Evolutionary conservation across 2,888 invertebrate species (phyloP), one percentile per base, ranked within the genome.

Genomic region (Drosophila suboccidentalis): DNA sequence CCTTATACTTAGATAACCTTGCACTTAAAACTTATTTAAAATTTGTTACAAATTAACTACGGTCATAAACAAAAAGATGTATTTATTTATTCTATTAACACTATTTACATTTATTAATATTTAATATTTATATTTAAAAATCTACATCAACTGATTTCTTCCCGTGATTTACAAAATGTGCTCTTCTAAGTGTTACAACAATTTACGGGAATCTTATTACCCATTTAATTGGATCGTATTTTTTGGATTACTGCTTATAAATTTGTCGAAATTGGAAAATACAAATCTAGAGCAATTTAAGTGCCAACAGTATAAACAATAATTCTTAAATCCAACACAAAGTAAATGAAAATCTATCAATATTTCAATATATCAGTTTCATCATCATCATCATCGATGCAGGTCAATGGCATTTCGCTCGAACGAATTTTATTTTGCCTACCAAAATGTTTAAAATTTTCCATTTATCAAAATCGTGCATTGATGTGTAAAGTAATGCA

Each of bases 391-490:
- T 22, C 4, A 4, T 22, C 53, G 22, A 29, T 70, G 58, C 78
- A 67, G 78, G 78, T 85, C 86, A 85, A 70, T 69, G 71, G 55
- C 78, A 72, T 78, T 74, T 65, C 34, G 43, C 44, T 61, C 46
- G 64, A 74, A 53, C 51, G 50, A 61, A 79, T 70, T 71, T 78
- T 61, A 76, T 70, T 67, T 60, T 54, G 34, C 53, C 44, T 64
- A 55, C 43, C 62, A 65, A 66, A 64, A 60, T 70, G 51, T 70
- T 60, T 26, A 36, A 66, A 58, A 64, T 65, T 75, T 55, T n/a
- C 50, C 58, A 83, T 85, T 75, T 75, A 82, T 85, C 82, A 75
- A 82, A 85, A 50, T 72, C 69, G 68, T 77, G 69, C 80, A 82
- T 22, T 64, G 63, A 64, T 75, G 72, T 71, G 80, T 57, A 71